Base-by-base conservation (phyloP, 1,140 invertebrate genomes). In the Hypothenemus hampei region DNA sequence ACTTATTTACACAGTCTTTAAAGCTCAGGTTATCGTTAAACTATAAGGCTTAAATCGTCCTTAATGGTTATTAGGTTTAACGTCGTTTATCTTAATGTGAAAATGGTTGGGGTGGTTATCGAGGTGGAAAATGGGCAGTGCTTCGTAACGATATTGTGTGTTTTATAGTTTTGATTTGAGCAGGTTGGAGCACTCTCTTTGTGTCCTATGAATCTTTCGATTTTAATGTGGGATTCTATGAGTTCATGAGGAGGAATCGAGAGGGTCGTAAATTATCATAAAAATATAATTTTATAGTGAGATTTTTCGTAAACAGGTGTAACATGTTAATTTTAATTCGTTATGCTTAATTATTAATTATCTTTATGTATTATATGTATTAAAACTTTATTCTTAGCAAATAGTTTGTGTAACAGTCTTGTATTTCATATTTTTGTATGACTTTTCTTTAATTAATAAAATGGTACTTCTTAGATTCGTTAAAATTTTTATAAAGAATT, bases 111-210 rank as follows among this genome's bases (percentile, higher is more conserved):
- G 41, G 21, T 46, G 21, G 39, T 40, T 50, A 40, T 62, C 41
- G 31, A 57, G 29, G 21, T 13, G 48, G 48, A 58, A 65, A 59
- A 60, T 53, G 63, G 59, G 59, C 33, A 36, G 59, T 55, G 52
- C 57, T 61, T 60, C 45, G 64, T 59, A 61, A 47, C 59, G 63
- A 68, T 66, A 67, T 66, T 67, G 66, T 68, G 62, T 67, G 66
- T 69, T 69, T 69, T 69, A 68, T 68, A 59, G 65, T 70, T 69
- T 70, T 68, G 67, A 70, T 70, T 65, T 64, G 57, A 58, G 49
- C 47, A 59, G 58, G 58, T 33, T 60, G 53, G 52, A 60, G 58
- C 44, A 57, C 53, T 40, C 58, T 59, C 52, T 57, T 56, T 45
- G 53, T 53, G 41, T 57, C 35, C 54, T 53, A 59, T 60, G 60